These are phyloP conservation scores for Leptoteleia sp. DNA, from an alignment of 1,140 invertebrate species.

Conservation along the genomic window DNA sequence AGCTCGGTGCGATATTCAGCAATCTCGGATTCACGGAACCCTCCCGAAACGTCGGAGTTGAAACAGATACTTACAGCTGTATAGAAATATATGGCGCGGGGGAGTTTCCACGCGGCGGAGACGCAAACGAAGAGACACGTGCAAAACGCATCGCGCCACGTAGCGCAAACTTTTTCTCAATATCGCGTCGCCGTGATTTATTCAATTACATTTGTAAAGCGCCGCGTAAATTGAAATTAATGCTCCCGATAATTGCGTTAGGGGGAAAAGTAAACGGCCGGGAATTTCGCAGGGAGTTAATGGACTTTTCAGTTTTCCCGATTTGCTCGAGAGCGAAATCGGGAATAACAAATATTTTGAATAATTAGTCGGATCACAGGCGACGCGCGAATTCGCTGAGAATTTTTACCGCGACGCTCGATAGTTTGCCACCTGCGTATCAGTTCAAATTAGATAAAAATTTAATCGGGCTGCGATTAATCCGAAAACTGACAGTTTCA, in stretches of 20 bases:
- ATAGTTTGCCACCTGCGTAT: no score
- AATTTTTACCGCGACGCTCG: no score
- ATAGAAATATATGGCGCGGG: slow-evolving; percentile 50
- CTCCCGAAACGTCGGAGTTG: slow-evolving; percentile 31
- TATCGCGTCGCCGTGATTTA: slow-evolving; percentile 39
- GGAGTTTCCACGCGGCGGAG: slow-evolving; percentile 6
- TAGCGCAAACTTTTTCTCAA: slow-evolving; percentile 47
- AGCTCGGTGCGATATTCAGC: slow-evolving; percentile 44
- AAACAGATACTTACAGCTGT: slow-evolving; percentile 55
- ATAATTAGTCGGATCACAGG: slow-evolving; percentile 21
- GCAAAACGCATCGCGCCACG: slow-evolving; percentile 4
- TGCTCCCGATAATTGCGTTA: slow-evolving; percentile 33
- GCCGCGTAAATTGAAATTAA: slow-evolving; percentile 56
- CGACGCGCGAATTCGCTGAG: no score
- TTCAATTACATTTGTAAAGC: slow-evolving; percentile 51
- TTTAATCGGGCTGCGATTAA: slow-evolving; percentile 18
- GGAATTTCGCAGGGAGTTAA: slow-evolving; percentile 24
- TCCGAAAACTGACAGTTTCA: slow-evolving; percentile 19
- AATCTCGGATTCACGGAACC: slow-evolving; percentile 54
- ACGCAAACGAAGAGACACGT: slow-evolving; percentile 25
- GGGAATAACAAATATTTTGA: slow-evolving; percentile 37
- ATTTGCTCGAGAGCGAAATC: slow-evolving; percentile 5
- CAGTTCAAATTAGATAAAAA: slow-evolving; percentile 21
- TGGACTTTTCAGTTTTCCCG: slow-evolving; percentile 30
- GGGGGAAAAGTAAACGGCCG: slow-evolving; percentile 43